Evolutionary conservation across 1,140 invertebrate species (phyloP).

Genomic region (Halyomorpha halys): DNA sequence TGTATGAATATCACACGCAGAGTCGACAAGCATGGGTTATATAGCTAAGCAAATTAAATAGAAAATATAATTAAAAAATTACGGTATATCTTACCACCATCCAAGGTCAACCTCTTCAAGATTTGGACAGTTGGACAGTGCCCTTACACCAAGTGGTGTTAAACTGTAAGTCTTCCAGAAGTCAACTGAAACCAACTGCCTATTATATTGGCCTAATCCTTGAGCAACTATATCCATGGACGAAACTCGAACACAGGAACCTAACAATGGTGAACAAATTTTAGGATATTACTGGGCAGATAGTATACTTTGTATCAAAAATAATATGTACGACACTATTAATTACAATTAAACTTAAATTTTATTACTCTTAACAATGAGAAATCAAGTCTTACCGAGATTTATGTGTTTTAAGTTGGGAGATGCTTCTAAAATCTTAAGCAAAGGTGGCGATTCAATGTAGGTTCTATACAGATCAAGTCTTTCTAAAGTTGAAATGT

Average conservation of each 20-base stretch:
- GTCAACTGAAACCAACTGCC: constrained; percentile 59
- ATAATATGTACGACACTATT: too few relatives aligned
- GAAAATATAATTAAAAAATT: too few relatives aligned
- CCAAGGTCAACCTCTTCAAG: constrained; percentile 78
- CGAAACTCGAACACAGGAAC: constrained; percentile 41
- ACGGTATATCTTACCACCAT: constrained; percentile 60
- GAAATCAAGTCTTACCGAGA: constrained; percentile 43
- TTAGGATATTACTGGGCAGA: too few relatives aligned
- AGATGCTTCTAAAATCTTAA: constrained; percentile 54
- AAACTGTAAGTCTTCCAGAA: constrained; percentile 74
- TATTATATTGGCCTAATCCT: constrained; percentile 52
- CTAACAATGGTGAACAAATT: constrained; percentile 29
- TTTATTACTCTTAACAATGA: too few relatives aligned
- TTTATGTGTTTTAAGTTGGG: constrained; percentile 58
- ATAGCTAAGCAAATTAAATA: too few relatives aligned
- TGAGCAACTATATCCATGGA: constrained; percentile 60
- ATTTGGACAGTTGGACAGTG: constrained; percentile 53
- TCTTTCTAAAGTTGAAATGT: constrained; percentile 52
- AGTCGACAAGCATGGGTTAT: too few relatives aligned
- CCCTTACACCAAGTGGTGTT: constrained; percentile 54
- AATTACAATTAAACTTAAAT: too few relatives aligned
- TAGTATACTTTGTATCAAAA: too few relatives aligned
- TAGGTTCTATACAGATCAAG: constrained; percentile 67
- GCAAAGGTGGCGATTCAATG: constrained; percentile 50
- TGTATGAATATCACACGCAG: too few relatives aligned